These are phyloP conservation scores for Anolis carolinensis DNA, from an alignment of 2,113 vertebrate species.

Conservation along the genomic window DNA sequence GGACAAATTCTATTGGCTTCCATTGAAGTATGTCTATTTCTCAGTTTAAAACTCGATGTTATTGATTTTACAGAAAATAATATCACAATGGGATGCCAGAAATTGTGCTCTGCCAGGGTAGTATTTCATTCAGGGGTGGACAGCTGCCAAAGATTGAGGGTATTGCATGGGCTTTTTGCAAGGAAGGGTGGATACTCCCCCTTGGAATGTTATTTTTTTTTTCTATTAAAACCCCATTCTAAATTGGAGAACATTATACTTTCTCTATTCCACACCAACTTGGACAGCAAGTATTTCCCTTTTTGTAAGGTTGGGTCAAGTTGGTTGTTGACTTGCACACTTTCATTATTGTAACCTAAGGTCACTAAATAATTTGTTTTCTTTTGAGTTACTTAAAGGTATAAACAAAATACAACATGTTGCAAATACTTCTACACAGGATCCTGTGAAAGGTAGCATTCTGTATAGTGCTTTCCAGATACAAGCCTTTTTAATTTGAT, in stretches of 20 bases:
- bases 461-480: neutral
- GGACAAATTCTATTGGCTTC: too few species aligned
- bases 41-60: too few species aligned
- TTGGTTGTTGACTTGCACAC: neutral
- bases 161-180: too few species aligned
- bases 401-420: neutral
- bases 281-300: neutral
- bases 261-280: neutral
- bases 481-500: neutral
- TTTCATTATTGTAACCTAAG: neutral
- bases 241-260: neutral
- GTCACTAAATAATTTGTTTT: neutral
- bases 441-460: slow-evolving; percentile 7
- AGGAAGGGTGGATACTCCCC: too few species aligned
- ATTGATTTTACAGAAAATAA: too few species aligned
- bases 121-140: too few species aligned
- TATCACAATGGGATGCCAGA: too few species aligned
- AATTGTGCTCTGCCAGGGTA: too few species aligned
- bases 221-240: too few species aligned
- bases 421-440: neutral
- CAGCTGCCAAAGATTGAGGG: too few species aligned
- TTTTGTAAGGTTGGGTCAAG: neutral
- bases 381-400: neutral
- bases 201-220: too few species aligned
- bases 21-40: too few species aligned